These are phyloP conservation scores for Stichopus horrens DNA, from an alignment of 53 echinoderm and acorn worm species.

Conservation along the genomic window DNA sequence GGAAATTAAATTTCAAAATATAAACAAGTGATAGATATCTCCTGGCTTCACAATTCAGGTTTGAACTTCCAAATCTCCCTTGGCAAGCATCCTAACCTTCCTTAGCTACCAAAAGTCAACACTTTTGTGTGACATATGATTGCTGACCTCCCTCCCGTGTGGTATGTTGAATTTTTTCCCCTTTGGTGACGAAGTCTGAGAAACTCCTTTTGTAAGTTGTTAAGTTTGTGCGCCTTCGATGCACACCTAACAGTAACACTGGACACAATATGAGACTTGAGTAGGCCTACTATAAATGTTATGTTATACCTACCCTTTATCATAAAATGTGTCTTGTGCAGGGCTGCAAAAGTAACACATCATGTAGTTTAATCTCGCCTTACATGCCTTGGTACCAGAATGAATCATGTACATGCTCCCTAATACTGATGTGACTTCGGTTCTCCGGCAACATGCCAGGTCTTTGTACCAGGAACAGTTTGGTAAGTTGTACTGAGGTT, in stretches of 20 bases:
- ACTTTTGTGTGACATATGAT: too few species aligned
- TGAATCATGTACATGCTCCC: constrained; percentile 91
- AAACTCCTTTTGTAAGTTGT: too few species aligned
- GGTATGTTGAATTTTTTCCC: too few species aligned
- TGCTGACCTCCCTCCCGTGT: too few species aligned
- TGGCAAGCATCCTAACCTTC: too few species aligned
- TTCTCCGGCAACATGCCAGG: constrained; percentile 82
- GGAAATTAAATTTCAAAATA: background rate
- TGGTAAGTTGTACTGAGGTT: constrained; percentile 68
- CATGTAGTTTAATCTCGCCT: constrained; percentile 87
- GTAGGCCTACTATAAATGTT: too few species aligned
- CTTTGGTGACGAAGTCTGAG: too few species aligned
- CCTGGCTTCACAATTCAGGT: background rate
- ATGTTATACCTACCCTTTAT: constrained; percentile 44
- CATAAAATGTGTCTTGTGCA: constrained; percentile 85
- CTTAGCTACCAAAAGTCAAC: too few species aligned
- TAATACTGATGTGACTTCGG: constrained; percentile 89
- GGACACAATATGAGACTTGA: too few species aligned
- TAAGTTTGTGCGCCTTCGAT: too few species aligned
- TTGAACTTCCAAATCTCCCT: too few species aligned
- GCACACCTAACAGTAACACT: too few species aligned
- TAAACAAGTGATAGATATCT: background rate
- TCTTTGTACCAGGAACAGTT: constrained; percentile 93
- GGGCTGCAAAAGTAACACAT: constrained; percentile 99
- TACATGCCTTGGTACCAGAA: constrained; percentile 69